Evolutionary conservation across 2,888 invertebrate genomes (phyloP), one percentile per base, ranked within the genome.

Genomic region (Chirona hameri): DNA sequence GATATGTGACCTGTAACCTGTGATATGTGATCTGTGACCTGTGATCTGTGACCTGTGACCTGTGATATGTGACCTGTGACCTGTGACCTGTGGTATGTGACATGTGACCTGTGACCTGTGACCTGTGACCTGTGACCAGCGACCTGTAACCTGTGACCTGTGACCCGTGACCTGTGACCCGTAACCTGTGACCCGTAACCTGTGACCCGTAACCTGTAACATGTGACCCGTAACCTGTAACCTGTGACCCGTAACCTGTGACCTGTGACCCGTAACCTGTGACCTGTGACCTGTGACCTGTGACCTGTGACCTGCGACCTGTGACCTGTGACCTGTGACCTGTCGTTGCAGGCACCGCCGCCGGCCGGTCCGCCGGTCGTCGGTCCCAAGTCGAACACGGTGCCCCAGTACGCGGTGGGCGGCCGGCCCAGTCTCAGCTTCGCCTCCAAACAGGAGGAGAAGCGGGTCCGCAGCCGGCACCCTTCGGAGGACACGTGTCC

Each of bases 401-500:
- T 76, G 39, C 76, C 76, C 0, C 76, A 76, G 39, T 76, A 29
- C 39, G 29, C 39, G 21, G 31, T 76, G 39, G 76, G 76, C 21
- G 31, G 76, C 7, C 76, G 39, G 31, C 0, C 39, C 39, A 15
- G 31, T 4, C 9, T 76, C 21, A 10, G 21, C 12, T 2, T 7
- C 76, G 4, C 18, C 18, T 18, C 18, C 21, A 76, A 76, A 21
- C 76, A 31, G 7, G 76, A 76, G 1, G 76, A 69, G 69, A 39
- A 39, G 24, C 24, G 21, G 7, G 39, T 21, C 9, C 76, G 76
- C 76, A 39, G 7, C 10, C 76, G 76, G 1, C 76, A 76, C 76
- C 76, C 76, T 0, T 76, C 76, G 3, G 76, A 76, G 76, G 76
- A 76, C 76, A 76, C 76, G 24, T 39, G 31, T 7, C 76, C 76